Evolutionary conservation across 2,888 invertebrate genomes (phyloP), one percentile per base, ranked within the genome.

Genomic region (Drosophila dives): DNA sequence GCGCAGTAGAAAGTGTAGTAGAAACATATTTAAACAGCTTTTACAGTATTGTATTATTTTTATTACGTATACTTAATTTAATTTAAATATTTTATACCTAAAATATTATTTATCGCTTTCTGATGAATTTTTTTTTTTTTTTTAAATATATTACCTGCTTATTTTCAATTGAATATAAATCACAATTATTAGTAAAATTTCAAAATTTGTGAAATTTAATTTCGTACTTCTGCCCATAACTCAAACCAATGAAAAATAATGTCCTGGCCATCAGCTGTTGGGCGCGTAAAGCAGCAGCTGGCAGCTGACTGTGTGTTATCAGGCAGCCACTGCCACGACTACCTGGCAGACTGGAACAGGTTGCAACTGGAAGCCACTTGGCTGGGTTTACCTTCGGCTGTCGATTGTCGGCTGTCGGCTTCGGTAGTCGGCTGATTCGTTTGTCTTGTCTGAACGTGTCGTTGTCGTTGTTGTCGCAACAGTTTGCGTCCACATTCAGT

Each of bases 281-380:
- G 54, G 23, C 51, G 32, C 59, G 36, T 56, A 53, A 66, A 51
- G 29, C 32, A 72, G 64, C 75, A 68, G 86, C 89, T 78, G 83
- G 70, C 69, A 66, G 72, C 79, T 88, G 77, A 88, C 67, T 60
- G 55, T 38, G 67, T 69, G 67, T 69, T 77, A 81, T 77, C 74
- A 73, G 66, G 53, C 64, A 62, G 55, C 40, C 54, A 29, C 23
- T 26, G 42, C 12, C 45, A 48, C 59, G 67, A 73, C 64, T 67
- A 77, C 65, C 64, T 68, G 66, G 38, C 64, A 15, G 12, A 42
- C 59, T 83, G 83, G 83, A 83, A 86, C 42, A 51, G 50, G 63
- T 70, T 89, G 89, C 87, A 86, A 75, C 89, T 84, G 84, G 84
- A 90, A 86, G 69, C 62, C 73, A 58, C 64, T 72, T 58, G 50